Conservation (phyloP, 2,888 invertebrate species). For the Drosophila neotestacea region DNA sequence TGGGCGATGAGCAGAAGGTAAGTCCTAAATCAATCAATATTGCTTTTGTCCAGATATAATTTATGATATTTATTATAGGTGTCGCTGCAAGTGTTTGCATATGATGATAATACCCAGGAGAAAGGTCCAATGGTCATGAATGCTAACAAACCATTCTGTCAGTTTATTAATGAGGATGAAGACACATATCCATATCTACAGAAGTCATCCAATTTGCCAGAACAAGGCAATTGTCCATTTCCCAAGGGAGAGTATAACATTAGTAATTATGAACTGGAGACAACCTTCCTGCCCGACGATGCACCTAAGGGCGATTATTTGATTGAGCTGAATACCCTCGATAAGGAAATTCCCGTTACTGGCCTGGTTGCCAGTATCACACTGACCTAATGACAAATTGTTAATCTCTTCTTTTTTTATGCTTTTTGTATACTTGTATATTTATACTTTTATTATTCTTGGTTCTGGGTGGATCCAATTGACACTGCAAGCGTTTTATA, state of each 20-base stretch:
- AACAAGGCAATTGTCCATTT: slow-evolving; percentile 67
- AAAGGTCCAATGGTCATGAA: slow-evolving; percentile 63
- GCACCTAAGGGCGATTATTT: slow-evolving; percentile 75
- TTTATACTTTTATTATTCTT: not conserved
- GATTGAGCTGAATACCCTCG: slow-evolving; percentile 53
- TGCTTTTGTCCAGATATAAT: not conserved
- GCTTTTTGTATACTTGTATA: not conserved
- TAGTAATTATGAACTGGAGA: slow-evolving; percentile 69
- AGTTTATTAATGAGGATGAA: slow-evolving; percentile 67
- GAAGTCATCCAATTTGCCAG: slow-evolving; percentile 69
- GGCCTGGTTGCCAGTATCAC: slow-evolving; percentile 61
- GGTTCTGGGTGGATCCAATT: slow-evolving; percentile 63
- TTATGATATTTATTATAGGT: slow-evolving; percentile 14
- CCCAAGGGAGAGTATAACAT: slow-evolving; percentile 71
- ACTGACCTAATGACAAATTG: slow-evolving; percentile 40
- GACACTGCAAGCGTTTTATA: slow-evolving; percentile 56
- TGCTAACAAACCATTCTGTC: slow-evolving; percentile 65
- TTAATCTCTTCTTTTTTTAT: not conserved
- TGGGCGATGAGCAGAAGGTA: slow-evolving; percentile 73
- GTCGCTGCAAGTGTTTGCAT: slow-evolving; percentile 58
- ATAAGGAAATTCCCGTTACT: slow-evolving; percentile 57
- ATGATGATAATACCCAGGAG: slow-evolving; percentile 48
- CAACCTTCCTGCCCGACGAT: slow-evolving; percentile 66
- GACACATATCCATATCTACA: slow-evolving; percentile 68
- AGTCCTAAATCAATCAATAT: not conserved